Evolutionary conservation across 2,113 vertebrate species (phyloP), one percentile per base, ranked within the genome.

Genomic region (Vidua chalybeata): DNA sequence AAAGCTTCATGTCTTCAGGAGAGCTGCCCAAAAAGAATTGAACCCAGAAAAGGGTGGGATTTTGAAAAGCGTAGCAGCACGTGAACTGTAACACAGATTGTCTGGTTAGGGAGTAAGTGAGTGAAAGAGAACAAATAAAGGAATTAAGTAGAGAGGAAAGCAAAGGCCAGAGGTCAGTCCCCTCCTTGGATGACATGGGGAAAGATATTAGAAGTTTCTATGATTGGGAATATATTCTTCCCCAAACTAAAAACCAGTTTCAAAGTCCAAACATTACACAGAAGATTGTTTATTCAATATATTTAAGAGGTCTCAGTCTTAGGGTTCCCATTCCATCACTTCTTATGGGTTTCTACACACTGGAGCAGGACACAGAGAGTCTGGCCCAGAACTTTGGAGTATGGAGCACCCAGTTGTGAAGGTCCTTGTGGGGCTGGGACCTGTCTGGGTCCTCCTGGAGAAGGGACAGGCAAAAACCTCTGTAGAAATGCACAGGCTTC

Each of bases 61-160:
- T 83, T 54, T 91, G 81, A 92, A 46, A 89, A 66, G 15, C n/a
- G 35, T 55, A 52, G 61, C 78, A 89, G 39, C 27, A 43, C 75
- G 46, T 51, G 80, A 86, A 73, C 41, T 88, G 71, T n/a, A 94
- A 76, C 81, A 91, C 77, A 91, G 68, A 64, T 84, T 58, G 80
- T 89, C 94, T 87, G 43, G 69, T 84, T 96, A 85, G 78, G 82
- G 76, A 97, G 81, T 21, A 72, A 97, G 87, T 24, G 79, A 97
- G 83, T 15, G 28, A 77, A 86, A 54, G 69, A 90, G 73, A 81
- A 77, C 67, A 94, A 90, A 92, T 89, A 93, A 95, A 92, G 71
- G 73, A 90, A 96, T 95, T 96, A 97, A 94, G 20, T 15, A 73
- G 52, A 88, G 66, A 93, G 66, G 79, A 93, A 96, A 97, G 63